Base-by-base conservation (phyloP, 2,113 vertebrate genomes). In the Ondatra zibethicus region DNA sequence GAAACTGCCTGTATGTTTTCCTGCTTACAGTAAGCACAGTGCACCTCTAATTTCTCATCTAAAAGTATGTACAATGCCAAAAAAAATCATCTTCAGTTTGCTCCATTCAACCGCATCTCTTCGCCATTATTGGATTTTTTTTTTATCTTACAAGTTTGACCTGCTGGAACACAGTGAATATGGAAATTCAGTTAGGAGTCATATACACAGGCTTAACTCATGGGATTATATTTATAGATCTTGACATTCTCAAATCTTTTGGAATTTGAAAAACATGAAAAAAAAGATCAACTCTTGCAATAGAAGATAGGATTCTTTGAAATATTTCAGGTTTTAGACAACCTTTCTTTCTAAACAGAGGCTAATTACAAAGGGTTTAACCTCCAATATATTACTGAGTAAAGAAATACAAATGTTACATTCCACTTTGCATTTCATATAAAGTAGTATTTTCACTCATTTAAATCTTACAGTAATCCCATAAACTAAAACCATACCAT, bases 141-240 rank as follows among this genome's bases (percentile, higher is more conserved):
- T 84, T 82, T 42, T 16, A 68, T 88, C 75, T 95, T 87, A 58
- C 27, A 45, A 96, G 94, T 97, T 92, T 96, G 72, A 95, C 29
- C 90, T 95, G n/a, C 55, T 87, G 73, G 52, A 96, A 94, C n/a
- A 36, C 77, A 89, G 73, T 65, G 65, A 91, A 95, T 84, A 96
- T 66, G 63, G 72, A 95, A 96, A 96, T 96, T 73, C 63, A 91
- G 86, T 95, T 95, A 84, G 50, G 72, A 96, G 77, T 91, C 77
- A 50, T 87, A 94, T 50, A 81, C 61, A 82, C 72, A 84, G 68
- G n/a, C 29, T 89, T 81, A 80, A 94, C 82, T 84, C 47, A 75
- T 70, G 87, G 63, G 78, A 72, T 97, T 95, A 96, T 94, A 95
- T 97, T 92, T 97, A 75, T 96, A 96, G 42, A 89, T 63, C 10